Base-by-base conservation (phyloP, 1,140 invertebrate species). In the Heliconius eleuchia region DNA sequence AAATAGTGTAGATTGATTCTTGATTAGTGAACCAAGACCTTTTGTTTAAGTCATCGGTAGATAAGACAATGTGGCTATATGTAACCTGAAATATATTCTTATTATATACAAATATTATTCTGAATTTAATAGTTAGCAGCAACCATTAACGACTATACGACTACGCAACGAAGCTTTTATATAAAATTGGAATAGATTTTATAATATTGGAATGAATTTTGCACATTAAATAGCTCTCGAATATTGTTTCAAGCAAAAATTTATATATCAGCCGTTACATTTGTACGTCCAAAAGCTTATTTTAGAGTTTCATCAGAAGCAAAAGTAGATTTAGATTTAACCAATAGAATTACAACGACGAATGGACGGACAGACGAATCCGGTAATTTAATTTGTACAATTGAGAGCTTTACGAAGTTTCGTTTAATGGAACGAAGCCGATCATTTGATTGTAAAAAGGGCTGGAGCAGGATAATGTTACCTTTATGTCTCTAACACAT, bases 331-430 rank as follows among this genome's bases (percentile, higher is more conserved):
- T 30, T 60, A 60, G 57, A 60, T 66, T 23, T 30, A 66, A 66
- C 60, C 60, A 66, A 66, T 66, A 66, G 60, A 66, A 66, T 66
- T 66, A 66, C 60, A 5, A 27, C 60, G 60, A 66, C 27, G 60
- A 27, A 66, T 3, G 60, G 27, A 66, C 60, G 60, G 55, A 60
- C 55, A 23, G 55, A 60, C 55, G n/a, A 27, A 66, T 30, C 60
- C 3, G 60, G 27, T 66, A 66, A 66, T 66, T 66, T 66, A 66
- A 66, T 66, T 66, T 30, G 27, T 66, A 66, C 19, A 30, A 66
- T 66, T 66, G 60, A 66, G 11, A 66, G 60, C 60, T 66, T 13
- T 11, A 66, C 27, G 27, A 66, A 66, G 60, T 66, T 66, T 66
- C 60, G 11, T 23, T 66, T 66, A 66, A 66, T 66, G 60, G 60